These are phyloP conservation scores for Poecilia latipinna DNA, from an alignment of 2,113 vertebrate genomes.

Conservation along the genomic window DNA sequence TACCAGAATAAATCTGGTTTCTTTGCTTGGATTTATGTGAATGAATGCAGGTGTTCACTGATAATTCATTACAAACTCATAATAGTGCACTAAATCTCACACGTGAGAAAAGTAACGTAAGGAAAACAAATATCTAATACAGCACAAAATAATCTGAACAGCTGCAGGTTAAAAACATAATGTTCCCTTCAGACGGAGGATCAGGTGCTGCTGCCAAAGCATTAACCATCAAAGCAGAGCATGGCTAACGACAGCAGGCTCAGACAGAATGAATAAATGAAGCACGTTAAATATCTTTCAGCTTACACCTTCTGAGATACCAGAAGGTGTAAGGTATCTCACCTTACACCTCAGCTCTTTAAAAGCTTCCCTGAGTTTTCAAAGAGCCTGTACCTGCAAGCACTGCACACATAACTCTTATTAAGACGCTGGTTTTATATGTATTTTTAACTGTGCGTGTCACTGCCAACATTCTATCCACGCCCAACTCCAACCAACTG, in stretches of 20 bases:
- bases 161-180: too few species aligned
- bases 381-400: slow-evolving; percentile 42
- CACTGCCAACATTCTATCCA: slow-evolving; percentile 42
- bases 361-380: background rate
- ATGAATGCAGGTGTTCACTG: slow-evolving; percentile 9
- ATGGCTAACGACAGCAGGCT: too few species aligned
- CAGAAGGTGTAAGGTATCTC: background rate
- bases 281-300: slow-evolving; percentile 35
- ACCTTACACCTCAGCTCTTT: too few species aligned
- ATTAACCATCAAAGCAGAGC: too few species aligned
- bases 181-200: too few species aligned
- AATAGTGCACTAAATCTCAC: slow-evolving; percentile 20
- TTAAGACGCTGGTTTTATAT: background rate
- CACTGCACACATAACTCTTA: slow-evolving; percentile 13
- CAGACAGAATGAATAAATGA: background rate
- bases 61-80: slow-evolving; percentile 45
- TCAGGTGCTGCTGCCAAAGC: too few species aligned
- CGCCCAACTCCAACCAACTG: slow-evolving; percentile 38
- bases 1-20: too few species aligned
- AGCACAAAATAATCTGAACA: too few species aligned
- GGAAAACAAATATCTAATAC: too few species aligned
- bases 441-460: slow-evolving; percentile 29
- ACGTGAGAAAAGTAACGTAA: background rate
- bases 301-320: slow-evolving; percentile 34
- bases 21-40: too few species aligned